Evolutionary conservation across 2,797 vertebrate species (phyloP).

Genomic region (Notolabrus celidotus): DNA sequence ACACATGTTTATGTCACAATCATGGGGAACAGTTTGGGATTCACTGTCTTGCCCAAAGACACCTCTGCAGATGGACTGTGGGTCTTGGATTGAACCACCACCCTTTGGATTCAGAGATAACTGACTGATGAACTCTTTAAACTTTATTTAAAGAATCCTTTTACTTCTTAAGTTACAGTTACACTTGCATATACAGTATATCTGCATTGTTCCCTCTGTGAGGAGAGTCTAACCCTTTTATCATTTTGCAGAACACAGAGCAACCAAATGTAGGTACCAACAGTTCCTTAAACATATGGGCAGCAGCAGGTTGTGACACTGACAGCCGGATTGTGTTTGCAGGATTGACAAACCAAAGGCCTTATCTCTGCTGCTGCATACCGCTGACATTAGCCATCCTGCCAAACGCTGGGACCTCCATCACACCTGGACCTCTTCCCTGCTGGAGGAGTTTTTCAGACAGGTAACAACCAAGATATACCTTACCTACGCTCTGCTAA

Average conservation of each 20-base stretch:
- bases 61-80: too few relatives aligned
- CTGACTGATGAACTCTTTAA: too few relatives aligned
- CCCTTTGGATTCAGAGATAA: too few relatives aligned
- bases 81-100: too few relatives aligned
- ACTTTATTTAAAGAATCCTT: too few relatives aligned
- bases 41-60: too few relatives aligned
- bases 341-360: constrained; percentile 98
- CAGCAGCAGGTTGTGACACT: background rate
- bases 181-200: too few relatives aligned
- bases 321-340: constrained; percentile 42
- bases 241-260: background rate
- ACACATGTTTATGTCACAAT: too few relatives aligned
- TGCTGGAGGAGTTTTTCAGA: constrained; percentile 98
- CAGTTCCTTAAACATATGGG: background rate
- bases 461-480: constrained; percentile 82
- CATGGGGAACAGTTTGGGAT: too few relatives aligned
- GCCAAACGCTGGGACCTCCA: constrained; percentile 95
- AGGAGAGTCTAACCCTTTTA: background rate
- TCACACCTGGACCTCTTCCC: constrained; percentile 93
- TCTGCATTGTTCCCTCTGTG: too few relatives aligned
- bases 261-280: background rate
- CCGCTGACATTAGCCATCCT: constrained; percentile 97
- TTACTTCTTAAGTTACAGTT: too few relatives aligned
- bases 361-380: constrained; percentile 94
- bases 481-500: background rate